phyloP scores from a whole-genome alignment of 2,797 vertebrate species.

The Pyrocephalus nanus region DNA sequence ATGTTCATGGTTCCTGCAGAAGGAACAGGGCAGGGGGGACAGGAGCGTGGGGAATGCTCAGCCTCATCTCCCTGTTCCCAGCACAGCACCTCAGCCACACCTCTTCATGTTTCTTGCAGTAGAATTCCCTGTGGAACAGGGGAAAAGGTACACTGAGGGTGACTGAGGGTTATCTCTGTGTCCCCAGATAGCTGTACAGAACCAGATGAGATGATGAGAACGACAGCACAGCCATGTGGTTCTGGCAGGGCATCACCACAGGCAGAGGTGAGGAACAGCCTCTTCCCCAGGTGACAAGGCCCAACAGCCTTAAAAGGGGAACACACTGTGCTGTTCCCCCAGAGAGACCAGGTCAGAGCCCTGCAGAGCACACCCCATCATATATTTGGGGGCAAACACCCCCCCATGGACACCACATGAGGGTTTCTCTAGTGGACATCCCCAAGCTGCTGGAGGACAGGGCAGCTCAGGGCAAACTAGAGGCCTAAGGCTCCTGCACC shows the following conservation, averaged over 20 bases:
- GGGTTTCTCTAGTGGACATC: background rate
- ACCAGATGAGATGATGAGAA: background rate
- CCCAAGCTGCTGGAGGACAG: background rate
- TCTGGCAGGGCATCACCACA: background rate
- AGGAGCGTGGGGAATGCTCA: accelerated
- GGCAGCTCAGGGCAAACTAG: background rate
- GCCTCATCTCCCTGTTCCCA: background rate
- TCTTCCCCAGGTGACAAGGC: accelerated
- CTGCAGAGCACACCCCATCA: background rate
- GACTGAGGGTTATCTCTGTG: background rate
- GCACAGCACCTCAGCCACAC: background rate
- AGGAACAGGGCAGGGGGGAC: accelerated
- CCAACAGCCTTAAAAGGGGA: background rate
- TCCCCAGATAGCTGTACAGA: background rate
- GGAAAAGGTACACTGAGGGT: background rate
- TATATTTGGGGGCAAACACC: background rate
- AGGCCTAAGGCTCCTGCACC: background rate
- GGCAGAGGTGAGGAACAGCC: background rate
- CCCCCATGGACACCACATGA: accelerated
- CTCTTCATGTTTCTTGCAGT: accelerated
- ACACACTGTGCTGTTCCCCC: accelerated
- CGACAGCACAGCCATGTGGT: accelerated
- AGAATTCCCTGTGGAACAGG: background rate
- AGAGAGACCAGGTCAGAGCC: background rate
- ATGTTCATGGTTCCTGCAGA: background rate